These are phyloP conservation scores for Oryzias javanicus DNA, from an alignment of 2,113 vertebrate species.

Conservation along the genomic window DNA sequence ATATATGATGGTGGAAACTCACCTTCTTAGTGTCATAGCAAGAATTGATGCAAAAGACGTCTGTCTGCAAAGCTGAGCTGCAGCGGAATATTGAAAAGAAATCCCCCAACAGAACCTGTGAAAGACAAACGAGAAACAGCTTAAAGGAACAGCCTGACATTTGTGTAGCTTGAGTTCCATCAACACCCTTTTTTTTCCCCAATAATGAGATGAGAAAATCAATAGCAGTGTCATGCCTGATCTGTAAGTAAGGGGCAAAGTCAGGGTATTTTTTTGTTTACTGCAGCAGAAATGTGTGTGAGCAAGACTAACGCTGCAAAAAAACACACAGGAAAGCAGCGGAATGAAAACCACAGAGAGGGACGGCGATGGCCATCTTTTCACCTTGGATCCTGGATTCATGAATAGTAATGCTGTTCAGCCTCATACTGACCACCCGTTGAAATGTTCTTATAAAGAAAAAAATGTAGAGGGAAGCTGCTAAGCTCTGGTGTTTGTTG, in stretches of 20 bases:
- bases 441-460: too few relatives aligned
- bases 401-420: too few relatives aligned
- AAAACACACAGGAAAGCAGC: too few relatives aligned
- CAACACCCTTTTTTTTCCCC: background rate
- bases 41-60: background rate
- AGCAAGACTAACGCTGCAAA: background rate
- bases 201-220: conserved; percentile 3
- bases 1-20: background rate
- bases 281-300: background rate
- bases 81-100: conserved; percentile 6
- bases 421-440: too few relatives aligned
- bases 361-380: too few relatives aligned
- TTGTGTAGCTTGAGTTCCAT: background rate
- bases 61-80: background rate
- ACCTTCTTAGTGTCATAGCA: conserved; percentile 4
- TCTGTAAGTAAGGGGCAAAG: background rate
- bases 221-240: background rate
- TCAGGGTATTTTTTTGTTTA: background rate
- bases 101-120: background rate
- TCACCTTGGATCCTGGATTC: too few relatives aligned
- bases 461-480: too few relatives aligned
- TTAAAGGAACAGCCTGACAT: background rate
- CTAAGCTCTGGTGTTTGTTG: too few relatives aligned
- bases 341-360: too few relatives aligned
- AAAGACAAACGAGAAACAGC: background rate